These are phyloP conservation scores for Sparidentex hasta DNA, from an alignment of 2,797 vertebrate genomes.

Conservation along the genomic window DNA sequence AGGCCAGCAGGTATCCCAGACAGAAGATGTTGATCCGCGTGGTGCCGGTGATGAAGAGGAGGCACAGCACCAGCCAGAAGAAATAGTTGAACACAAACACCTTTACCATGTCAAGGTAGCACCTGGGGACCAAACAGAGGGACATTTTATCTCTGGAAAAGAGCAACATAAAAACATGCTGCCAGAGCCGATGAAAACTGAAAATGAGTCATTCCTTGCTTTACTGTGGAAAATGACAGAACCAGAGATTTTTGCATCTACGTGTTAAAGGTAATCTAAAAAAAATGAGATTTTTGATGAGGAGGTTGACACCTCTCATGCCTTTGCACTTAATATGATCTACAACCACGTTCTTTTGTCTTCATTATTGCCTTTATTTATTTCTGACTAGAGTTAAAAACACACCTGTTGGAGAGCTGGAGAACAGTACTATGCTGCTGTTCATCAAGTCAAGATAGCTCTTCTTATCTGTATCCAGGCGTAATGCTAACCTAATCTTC, in stretches of 20 bases:
- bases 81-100: constrained; percentile 86
- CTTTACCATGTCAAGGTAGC: constrained; percentile 87
- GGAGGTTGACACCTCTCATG: not conserved
- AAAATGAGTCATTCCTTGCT: not conserved
- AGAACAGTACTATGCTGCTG: no score
- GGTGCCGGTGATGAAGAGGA: constrained; percentile 89
- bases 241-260: no score
- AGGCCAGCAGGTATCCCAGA: constrained; percentile 86
- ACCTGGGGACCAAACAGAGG: constrained; percentile 67
- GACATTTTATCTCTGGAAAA: not conserved
- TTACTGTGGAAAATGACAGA: no score
- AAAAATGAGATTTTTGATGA: no score
- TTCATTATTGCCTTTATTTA: no score
- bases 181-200: not conserved
- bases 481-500: no score
- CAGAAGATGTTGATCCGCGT: constrained; percentile 86
- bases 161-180: not conserved
- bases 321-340: not conserved
- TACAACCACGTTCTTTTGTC: no score
- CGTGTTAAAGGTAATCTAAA: no score
- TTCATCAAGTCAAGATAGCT: no score
- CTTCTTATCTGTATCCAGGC: no score
- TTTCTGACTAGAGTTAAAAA: no score
- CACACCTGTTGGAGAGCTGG: no score
- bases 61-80: constrained; percentile 89